These are phyloP conservation scores for Candidula unifasciata DNA, from an alignment of 2,888 invertebrate species.

Conservation along the genomic window DNA sequence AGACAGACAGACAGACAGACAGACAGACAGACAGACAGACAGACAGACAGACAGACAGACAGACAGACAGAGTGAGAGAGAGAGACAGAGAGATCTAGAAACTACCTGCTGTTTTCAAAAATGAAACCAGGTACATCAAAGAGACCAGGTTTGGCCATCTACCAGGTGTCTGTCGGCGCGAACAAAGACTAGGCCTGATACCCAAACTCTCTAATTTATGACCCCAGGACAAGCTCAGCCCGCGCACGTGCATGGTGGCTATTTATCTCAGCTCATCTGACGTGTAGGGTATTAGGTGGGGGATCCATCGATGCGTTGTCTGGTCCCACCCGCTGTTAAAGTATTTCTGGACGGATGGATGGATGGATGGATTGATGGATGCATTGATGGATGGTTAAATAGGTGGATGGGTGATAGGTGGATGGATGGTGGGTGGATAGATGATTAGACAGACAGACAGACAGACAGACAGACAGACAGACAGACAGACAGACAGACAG, in stretches of 20 bases:
- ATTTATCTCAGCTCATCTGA: constrained; percentile 47
- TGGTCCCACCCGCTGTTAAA: background rate
- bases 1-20: too few species aligned
- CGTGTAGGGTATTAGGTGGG: background rate
- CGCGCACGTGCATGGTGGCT: constrained; percentile 37
- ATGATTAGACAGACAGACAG: background rate
- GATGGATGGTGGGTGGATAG: too few species aligned
- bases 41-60: too few species aligned
- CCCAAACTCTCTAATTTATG: constrained; percentile 38
- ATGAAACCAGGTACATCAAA: background rate
- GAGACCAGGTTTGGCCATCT: background rate
- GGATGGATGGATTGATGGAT: too few species aligned
- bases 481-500: background rate
- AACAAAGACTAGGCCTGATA: constrained; percentile 21
- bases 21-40: too few species aligned
- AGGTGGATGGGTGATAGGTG: too few species aligned
- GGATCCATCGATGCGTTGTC: background rate
- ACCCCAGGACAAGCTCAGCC: constrained; percentile 17
- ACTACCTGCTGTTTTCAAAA: background rate
- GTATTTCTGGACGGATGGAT: too few species aligned
- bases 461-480: background rate
- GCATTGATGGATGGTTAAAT: too few species aligned
- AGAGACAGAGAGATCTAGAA: too few species aligned
- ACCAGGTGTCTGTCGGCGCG: constrained; percentile 14
- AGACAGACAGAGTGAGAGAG: too few species aligned